Evolutionary conservation across 1,140 invertebrate species (phyloP), one percentile per base, ranked within the genome.

Genomic region (Zaprionus tsacasi): DNA sequence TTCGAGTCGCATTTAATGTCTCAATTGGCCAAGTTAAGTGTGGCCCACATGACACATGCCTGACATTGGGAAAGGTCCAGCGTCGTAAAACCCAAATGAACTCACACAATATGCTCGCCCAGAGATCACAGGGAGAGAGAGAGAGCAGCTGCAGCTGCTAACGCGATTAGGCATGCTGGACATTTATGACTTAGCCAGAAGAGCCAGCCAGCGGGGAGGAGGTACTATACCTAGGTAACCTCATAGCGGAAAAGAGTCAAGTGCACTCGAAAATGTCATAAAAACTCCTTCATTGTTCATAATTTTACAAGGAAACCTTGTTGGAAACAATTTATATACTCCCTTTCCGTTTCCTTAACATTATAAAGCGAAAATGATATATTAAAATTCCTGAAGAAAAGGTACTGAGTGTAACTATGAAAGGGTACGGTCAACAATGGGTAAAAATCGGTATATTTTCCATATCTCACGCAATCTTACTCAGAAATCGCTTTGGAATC

Each of bases 1-100:
- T 67, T 68, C 63, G 56, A 27, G 43, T 33, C 48, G 45, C 48
- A 33, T 72, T 59, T 57, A 40, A 45, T 55, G 50, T 48, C 38
- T 33, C 59, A 57, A 68, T 69, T 65, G 67, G 54, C 27, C 59
- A 76, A 58, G 61, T 63, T 57, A 30, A 56, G 43, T 56, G 64
- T 30, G 48, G 48, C n/a, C 48, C 17, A 38, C 33, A 61, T 43
- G 40, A 30, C 57, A 40, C 7, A 48, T 48, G 45, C 21, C 21
- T 2, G 21, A 17, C 17, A 25, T 50, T 45, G n/a, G 2, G n/a
- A 15, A 15, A 15, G 45, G 10, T 50, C 17, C 45, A 50, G 2
- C 1, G 45, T 50, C 45, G 11, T 50, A 50, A 50, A 50, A 50
- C 45, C 45, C 10, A 50, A 50, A 21, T 50, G 45, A 50, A 50